Evolutionary conservation across 1,140 invertebrate genomes (phyloP).

Genomic region (Piezodorus guildinii): DNA sequence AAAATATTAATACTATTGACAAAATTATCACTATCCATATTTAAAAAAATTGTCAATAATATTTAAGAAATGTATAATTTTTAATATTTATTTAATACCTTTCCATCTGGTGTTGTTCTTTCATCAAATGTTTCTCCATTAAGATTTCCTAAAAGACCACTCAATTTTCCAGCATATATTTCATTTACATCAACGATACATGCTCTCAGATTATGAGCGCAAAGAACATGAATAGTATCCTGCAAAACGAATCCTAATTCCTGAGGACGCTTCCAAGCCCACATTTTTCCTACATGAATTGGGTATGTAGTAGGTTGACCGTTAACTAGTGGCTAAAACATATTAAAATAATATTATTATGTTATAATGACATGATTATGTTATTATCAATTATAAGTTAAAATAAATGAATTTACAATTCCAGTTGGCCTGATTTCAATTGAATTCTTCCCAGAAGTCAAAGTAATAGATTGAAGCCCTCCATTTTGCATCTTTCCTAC

Average conservation of each 20-base stretch:
- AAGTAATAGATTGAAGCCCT: constrained; percentile 42
- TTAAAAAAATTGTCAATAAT: too few relatives aligned
- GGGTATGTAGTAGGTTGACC: constrained; percentile 37
- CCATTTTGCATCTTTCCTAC: constrained; percentile 46
- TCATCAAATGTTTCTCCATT: constrained; percentile 82
- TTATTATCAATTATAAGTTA: too few relatives aligned
- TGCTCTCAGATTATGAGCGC: constrained; percentile 41
- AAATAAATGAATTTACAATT: constrained; percentile 35
- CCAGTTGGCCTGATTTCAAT: constrained; percentile 46
- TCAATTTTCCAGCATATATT: constrained; percentile 71
- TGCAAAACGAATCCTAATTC: constrained; percentile 32
- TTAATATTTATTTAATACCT: constrained; percentile 35
- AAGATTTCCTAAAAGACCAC: constrained; percentile 75
- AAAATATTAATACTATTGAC: too few relatives aligned
- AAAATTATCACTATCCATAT: too few relatives aligned
- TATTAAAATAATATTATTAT: too few relatives aligned
- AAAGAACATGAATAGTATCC: constrained; percentile 40
- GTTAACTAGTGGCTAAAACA: constrained; percentile 32
- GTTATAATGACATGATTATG: too few relatives aligned
- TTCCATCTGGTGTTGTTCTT: constrained; percentile 55
- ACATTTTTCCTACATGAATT: constrained; percentile 32
- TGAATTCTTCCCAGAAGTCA: constrained; percentile 46
- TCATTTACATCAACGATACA: constrained; percentile 56
- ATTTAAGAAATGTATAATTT: too few relatives aligned
- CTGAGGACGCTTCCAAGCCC: constrained; percentile 36